These are phyloP conservation scores for Globia sparganii DNA, from an alignment of 2,888 invertebrate genomes.

Conservation along the genomic window DNA sequence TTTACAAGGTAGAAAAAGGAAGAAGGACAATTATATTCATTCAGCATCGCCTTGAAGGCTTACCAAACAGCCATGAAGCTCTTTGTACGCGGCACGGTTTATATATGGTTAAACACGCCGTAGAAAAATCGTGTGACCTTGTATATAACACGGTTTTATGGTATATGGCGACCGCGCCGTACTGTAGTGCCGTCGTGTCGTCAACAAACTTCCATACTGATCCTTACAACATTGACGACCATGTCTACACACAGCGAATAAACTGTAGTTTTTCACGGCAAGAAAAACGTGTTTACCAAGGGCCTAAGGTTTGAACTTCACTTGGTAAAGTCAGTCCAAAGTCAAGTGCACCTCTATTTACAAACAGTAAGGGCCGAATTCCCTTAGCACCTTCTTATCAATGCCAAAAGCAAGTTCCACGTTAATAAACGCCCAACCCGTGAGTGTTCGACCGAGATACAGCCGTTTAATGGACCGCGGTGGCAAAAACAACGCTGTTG, in stretches of 20 bases:
- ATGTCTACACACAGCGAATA: neutral
- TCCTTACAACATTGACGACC: neutral
- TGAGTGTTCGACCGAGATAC: conserved; percentile 82
- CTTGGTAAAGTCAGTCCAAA: neutral
- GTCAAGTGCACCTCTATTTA: neutral
- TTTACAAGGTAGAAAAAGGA: neutral
- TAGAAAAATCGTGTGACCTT: neutral
- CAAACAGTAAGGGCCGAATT: neutral
- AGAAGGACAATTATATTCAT: neutral
- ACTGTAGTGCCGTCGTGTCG: neutral
- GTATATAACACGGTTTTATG: neutral
- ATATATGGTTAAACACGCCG: neutral
- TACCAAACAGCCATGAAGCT: neutral
- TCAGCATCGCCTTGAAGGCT: neutral
- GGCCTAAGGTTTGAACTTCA: neutral
- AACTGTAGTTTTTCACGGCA: too few species aligned
- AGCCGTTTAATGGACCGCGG: conserved; percentile 79
- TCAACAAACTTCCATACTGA: neutral
- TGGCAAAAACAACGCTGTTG: conserved; percentile 84
- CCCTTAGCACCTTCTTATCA: conserved; percentile 43
- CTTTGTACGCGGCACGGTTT: neutral
- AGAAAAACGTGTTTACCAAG: neutral
- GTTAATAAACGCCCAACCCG: conserved; percentile 54
- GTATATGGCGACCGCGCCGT: neutral
- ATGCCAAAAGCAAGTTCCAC: conserved; percentile 41